phyloP scores from a whole-genome alignment of 2,888 invertebrate species.

The Odontomyia ornata region DNA sequence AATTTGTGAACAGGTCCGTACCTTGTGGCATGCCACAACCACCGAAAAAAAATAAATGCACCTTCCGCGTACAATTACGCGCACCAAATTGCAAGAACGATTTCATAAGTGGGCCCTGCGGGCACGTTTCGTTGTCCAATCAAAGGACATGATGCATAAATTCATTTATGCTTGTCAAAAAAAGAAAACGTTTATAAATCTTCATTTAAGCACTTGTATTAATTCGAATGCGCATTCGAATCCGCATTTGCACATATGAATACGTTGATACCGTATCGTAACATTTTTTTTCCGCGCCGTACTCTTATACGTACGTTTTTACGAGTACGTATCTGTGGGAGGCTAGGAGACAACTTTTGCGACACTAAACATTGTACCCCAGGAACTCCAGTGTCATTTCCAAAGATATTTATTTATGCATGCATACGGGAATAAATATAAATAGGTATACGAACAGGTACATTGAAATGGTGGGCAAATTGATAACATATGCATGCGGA shows the following conservation, averaged over 20 bases:
- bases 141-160: constrained; percentile 49
- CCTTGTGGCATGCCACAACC: constrained; percentile 30
- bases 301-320: too few relatives aligned
- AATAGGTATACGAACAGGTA: background rate
- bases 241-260: background rate
- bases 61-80: constrained; percentile 22
- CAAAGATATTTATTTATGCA: background rate
- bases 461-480: constrained; percentile 4
- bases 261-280: too few relatives aligned
- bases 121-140: constrained; percentile 48
- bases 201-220: constrained; percentile 52
- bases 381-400: background rate
- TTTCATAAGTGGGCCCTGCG: background rate
- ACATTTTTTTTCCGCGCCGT: too few relatives aligned
- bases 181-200: constrained; percentile 51
- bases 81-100: background rate
- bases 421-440: background rate
- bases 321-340: constrained; percentile 44
- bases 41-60: constrained; percentile 11
- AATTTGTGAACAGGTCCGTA: constrained; percentile 46
- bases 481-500: background rate
- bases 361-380: background rate
- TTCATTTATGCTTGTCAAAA: constrained; percentile 51
- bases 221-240: constrained; percentile 41
- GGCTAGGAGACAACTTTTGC: constrained; percentile 43